Evolutionary conservation across 2,888 invertebrate species (phyloP), one percentile per base, ranked within the genome.

Genomic region (Colletes collaris): DNA sequence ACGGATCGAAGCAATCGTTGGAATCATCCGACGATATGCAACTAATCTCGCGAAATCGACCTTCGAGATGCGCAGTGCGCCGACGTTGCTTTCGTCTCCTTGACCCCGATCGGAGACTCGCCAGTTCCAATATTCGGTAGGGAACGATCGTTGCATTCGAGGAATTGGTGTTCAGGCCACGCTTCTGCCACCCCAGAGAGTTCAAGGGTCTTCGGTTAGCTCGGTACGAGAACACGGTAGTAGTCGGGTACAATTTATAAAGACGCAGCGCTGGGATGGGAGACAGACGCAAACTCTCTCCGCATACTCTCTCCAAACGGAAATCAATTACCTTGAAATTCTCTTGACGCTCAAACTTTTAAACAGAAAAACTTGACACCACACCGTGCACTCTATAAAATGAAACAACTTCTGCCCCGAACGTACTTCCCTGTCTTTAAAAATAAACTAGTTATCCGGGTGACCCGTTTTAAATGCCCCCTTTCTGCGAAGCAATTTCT

Each of bases 181-280:
- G 75, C 74, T 71, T 63, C 66, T 55, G 76, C 59, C 68, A n/a
- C 56, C 62, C 55, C 35, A 3, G 63, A 60, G 65, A 73, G 59
- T 78, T 83, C 76, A 73, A 78, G 79, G 76, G 60, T 77, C 79
- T 65, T 66, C 69, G 70, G 77, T 79, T 81, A 84, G 85, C 81
- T 68, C 80, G 74, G 80, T 84, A 85, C 81, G 74, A 27, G 27
- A 78, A 82, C 83, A 79, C 70, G 84, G 78, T 67, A 74, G 73
- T 75, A 76, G 49, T 85, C 82, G 86, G 84, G 87, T 89, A 89
- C 88, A 60, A 60, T 60, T 60, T 46, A 46, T 60, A 19, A 6
- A 19, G 46, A 19, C 13, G 60, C 60, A 11, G n/a, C 16, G 40
- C 4, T 3, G 8, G 44, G 10, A 3, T 8, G 40, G 3, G 7